A percentile compares a stretch with the other conserved stretches of the same genome.
Evolutionary conservation across 2,888 invertebrate species (phyloP).

Genomic region (Xanthorhoe spadicearia): DNA sequence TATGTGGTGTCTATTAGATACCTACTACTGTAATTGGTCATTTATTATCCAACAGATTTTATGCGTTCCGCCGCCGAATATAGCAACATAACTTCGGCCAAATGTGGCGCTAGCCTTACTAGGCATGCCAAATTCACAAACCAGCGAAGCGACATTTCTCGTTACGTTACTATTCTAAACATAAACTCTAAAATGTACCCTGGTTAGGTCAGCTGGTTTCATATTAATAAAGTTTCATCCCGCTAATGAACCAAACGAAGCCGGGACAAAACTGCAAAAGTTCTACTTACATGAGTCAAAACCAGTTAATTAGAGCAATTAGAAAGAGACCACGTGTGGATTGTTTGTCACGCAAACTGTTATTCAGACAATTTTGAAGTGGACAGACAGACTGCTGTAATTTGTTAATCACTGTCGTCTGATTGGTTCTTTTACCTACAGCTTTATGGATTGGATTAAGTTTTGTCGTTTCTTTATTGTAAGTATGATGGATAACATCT

Average conservation of each 20-base stretch:
- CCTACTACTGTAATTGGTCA: too few relatives aligned
- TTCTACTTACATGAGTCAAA: slow-evolving; percentile 21
- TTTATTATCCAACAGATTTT: too few relatives aligned
- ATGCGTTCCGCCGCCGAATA: too few relatives aligned
- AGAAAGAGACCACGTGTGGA: slow-evolving; percentile 28
- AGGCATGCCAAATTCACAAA: neutral
- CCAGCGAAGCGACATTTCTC: neutral
- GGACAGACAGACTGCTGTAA: slow-evolving; percentile 20
- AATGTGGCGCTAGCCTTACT: too few relatives aligned
- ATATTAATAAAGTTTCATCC: slow-evolving; percentile 28
- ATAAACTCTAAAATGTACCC: neutral
- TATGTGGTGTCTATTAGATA: too few relatives aligned
- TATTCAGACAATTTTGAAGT: slow-evolving; percentile 23
- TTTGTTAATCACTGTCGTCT: slow-evolving; percentile 14
- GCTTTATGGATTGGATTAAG: neutral
- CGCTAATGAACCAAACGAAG: slow-evolving; percentile 21
- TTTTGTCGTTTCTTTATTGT: neutral
- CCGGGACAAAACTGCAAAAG: slow-evolving; percentile 23
- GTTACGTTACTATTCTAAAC: neutral
- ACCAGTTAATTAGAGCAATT: slow-evolving; percentile 39
- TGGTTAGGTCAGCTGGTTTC: slow-evolving; percentile 23
- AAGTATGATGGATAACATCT: neutral
- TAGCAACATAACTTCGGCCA: too few relatives aligned
- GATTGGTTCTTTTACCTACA: neutral
- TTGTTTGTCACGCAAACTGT: slow-evolving; percentile 35